Evolutionary conservation across 2,888 invertebrate species (phyloP), one percentile per base, ranked within the genome.

Genomic region (Troglohyphantes excavatus): DNA sequence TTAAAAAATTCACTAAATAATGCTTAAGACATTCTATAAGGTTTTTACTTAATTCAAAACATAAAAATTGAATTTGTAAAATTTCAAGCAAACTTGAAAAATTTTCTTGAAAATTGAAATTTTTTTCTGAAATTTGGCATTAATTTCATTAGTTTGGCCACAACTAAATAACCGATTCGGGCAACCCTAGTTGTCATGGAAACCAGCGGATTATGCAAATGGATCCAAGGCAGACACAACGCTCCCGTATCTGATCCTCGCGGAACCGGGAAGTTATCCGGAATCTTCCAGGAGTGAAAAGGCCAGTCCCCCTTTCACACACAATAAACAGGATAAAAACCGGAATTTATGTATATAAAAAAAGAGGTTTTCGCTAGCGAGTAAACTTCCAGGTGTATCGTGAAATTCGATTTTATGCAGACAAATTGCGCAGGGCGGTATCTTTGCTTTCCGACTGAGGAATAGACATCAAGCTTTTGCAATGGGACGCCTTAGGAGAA

Each of bases 141-240:
- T n/a, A 33, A 6, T 33, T 6, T 33, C 3, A 33, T 33, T 6
- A 6, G 33, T 33, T 33, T 33, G 33, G 33, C 9, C 13, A 7
- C 13, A 39, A 39, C 39, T 39, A 39, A 39, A 39, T 11, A 13
- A 7, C 7, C 7, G 7, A 39, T 39, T 63, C 21, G 39, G 39
- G n/a, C 13, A 39, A 39, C 1, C 3, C 7, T 39, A 2, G 82
- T 82, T 39, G 23, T 73, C 29, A 73, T 83, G 73, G 83, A 13
- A 73, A 83, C 83, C 21, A 27, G 65, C 5, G 83, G 83, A 83
- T 73, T 83, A 83, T 83, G 83, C 73, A 83, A 83, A 83, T 83
- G 29, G 63, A 70, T 23, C 46, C n/a, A 46, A 26, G 72, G 53
- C 46, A 13, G 13, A 53, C 53, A 9, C 72, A 46, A 17, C 46